A percentile compares a stretch with the other conserved stretches of the same genome.
Conservation (phyloP, 1,140 invertebrate genomes). For the Pachypsylla venusta region DNA sequence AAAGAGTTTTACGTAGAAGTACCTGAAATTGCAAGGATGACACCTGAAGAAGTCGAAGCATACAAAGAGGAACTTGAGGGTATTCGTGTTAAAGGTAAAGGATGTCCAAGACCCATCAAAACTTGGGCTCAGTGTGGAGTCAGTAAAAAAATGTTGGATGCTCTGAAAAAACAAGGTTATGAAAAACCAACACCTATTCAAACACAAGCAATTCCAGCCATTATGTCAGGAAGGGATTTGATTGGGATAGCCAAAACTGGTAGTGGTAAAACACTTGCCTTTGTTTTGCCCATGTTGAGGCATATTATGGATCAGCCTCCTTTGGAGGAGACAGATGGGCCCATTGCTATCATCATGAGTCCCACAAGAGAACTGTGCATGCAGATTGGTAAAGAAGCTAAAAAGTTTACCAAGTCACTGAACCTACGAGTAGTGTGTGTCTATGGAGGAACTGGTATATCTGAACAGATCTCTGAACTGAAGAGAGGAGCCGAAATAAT, state of each 20-base stretch:
- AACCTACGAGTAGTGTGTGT: constrained; percentile 84
- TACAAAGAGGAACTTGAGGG: constrained; percentile 76
- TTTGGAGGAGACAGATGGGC: constrained; percentile 90
- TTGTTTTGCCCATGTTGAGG: constrained; percentile 95
- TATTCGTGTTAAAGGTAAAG: constrained; percentile 67
- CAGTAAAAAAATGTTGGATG: constrained; percentile 88
- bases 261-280: constrained; percentile 96
- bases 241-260: constrained; percentile 99
- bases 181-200: constrained; percentile 99
- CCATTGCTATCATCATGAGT: constrained; percentile 90
- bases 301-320: constrained; percentile 91
- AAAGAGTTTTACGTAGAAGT: constrained; percentile 97
- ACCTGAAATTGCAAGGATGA: constrained; percentile 79
- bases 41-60: constrained; percentile 67
- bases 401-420: constrained; percentile 84
- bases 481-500: constrained; percentile 97
- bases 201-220: constrained; percentile 94
- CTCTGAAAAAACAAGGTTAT: constrained; percentile 81
- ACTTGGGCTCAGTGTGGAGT: constrained; percentile 98
- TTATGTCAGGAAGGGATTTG: constrained; percentile 89
- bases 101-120: constrained; percentile 88
- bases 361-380: constrained; percentile 96
- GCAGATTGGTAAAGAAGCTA: constrained; percentile 96
- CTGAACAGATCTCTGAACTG: constrained; percentile 93
- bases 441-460: constrained; percentile 95